Percentiles rank a stretch among this genome's conserved stretches.
phyloP scores from a whole-genome alignment of 1,140 invertebrate species.

The Brachionus koreanus region DNA sequence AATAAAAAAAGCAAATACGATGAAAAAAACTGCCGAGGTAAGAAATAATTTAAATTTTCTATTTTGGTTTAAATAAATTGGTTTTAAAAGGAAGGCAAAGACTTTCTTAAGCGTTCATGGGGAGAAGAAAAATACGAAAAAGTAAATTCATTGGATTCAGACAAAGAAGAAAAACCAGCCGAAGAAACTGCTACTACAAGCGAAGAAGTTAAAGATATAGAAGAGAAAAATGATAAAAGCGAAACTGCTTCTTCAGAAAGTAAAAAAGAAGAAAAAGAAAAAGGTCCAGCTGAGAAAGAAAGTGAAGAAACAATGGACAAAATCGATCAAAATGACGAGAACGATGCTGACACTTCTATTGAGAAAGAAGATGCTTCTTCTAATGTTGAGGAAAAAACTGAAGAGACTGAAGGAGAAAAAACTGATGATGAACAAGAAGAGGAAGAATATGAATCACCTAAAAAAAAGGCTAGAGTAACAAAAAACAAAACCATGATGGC shows the following conservation, averaged over 20 bases:
- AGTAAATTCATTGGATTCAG: neutral
- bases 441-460: neutral
- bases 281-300: neutral
- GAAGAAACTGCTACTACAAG: neutral
- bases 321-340: neutral
- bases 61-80: neutral
- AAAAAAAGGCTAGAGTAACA: neutral
- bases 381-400: neutral
- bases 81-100: conserved; percentile 2
- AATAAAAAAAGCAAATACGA: neutral
- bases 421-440: neutral
- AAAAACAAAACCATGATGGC: conserved; percentile 36
- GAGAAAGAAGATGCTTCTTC: neutral
- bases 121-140: conserved; percentile 21
- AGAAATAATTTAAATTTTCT: neutral
- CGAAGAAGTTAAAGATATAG: neutral
- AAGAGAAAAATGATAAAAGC: neutral
- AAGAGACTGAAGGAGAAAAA: neutral
- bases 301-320: neutral
- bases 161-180: neutral
- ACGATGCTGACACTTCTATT: neutral
- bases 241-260: neutral
- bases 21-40: conserved; percentile 22
- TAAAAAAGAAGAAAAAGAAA: neutral
- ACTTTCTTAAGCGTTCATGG: conserved; percentile 18